A percentile compares a stretch with the other conserved stretches of the same genome.
Conservation (phyloP, 1,140 invertebrate genomes). For the Drosophila nannoptera region DNA sequence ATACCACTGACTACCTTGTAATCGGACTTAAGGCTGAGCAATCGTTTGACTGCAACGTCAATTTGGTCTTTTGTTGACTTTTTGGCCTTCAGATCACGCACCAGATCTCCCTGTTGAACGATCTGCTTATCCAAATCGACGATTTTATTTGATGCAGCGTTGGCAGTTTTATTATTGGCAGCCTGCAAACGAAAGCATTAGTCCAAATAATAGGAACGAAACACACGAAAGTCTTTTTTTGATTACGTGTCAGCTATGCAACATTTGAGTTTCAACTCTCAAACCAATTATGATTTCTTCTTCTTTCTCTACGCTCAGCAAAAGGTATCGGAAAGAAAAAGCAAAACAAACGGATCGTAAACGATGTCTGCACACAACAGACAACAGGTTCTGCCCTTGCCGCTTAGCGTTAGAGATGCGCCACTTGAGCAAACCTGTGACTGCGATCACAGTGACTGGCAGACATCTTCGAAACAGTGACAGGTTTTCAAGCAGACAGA, state of each 20-base stretch:
- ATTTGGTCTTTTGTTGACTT: slow-evolving; percentile 82
- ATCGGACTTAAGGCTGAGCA: slow-evolving; percentile 77
- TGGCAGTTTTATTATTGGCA: slow-evolving; percentile 38
- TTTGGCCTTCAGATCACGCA: slow-evolving; percentile 85
- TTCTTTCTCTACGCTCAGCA: slow-evolving; percentile 5
- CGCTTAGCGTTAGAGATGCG: slow-evolving; percentile 11
- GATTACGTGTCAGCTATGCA: slow-evolving; percentile 32
- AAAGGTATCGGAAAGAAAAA: slow-evolving; percentile 7
- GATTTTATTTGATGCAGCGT: slow-evolving; percentile 26
- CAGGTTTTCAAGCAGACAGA: not conserved
- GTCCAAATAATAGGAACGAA: not conserved
- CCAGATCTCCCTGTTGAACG: slow-evolving; percentile 84
- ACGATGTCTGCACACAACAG: slow-evolving; percentile 50
- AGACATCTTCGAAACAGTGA: not conserved
- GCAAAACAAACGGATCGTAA: slow-evolving; percentile 30
- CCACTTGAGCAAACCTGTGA: slow-evolving; percentile 4
- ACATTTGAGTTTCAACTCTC: not conserved
- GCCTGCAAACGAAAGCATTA: slow-evolving; percentile 20
- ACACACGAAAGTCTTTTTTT: slow-evolving; percentile 8
- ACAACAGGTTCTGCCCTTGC: slow-evolving; percentile 40
- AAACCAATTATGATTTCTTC: slow-evolving; percentile 9
- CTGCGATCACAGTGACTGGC: slow-evolving; percentile 4
- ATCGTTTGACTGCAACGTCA: slow-evolving; percentile 82
- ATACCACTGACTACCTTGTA: slow-evolving; percentile 82
- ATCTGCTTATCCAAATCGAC: slow-evolving; percentile 78